phyloP scores from a whole-genome alignment of 2,888 invertebrate genomes.

The Trissolcus japonicus region DNA sequence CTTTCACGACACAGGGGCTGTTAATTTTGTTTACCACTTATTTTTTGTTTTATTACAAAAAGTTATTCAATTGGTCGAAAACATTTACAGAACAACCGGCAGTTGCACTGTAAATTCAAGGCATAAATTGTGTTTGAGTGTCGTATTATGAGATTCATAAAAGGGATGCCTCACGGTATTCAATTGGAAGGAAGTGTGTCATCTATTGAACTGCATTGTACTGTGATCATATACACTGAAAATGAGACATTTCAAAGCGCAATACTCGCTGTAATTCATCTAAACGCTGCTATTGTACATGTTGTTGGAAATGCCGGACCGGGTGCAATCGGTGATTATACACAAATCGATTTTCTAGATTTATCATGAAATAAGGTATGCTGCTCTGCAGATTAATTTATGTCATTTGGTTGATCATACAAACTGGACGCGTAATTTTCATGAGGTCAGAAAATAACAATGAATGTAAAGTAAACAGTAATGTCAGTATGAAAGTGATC shows the following conservation, averaged over 20 bases:
- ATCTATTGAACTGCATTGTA: constrained; percentile 52
- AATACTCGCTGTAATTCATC: constrained; percentile 53
- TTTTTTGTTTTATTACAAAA: constrained; percentile 1
- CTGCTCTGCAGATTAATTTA: constrained; percentile 50
- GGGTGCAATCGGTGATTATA: constrained; percentile 53
- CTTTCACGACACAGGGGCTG: constrained; percentile 1
- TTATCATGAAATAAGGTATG: constrained; percentile 49
- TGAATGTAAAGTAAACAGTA: no score
- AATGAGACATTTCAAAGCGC: constrained; percentile 56
- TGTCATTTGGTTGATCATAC: constrained; percentile 46
- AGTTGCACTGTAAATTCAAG: constrained; percentile 25
- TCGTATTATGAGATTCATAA: constrained; percentile 54
- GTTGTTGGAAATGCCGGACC: constrained; percentile 53
- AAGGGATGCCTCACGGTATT: constrained; percentile 53
- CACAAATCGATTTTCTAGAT: constrained; percentile 55
- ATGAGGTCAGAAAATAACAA: no score
- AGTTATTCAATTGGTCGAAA: constrained; percentile 27
- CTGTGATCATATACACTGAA: constrained; percentile 44
- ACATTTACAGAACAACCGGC: constrained; percentile 16
- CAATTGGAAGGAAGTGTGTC: constrained; percentile 56
- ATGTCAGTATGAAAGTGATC: no score
- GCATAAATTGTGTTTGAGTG: constrained; percentile 41
- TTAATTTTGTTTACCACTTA: constrained; percentile 1
- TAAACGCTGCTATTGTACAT: constrained; percentile 56
- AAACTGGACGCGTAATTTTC: constrained; percentile 10